phyloP scores from a whole-genome alignment of 2,888 invertebrate species.

The Cerastis leucographa region DNA sequence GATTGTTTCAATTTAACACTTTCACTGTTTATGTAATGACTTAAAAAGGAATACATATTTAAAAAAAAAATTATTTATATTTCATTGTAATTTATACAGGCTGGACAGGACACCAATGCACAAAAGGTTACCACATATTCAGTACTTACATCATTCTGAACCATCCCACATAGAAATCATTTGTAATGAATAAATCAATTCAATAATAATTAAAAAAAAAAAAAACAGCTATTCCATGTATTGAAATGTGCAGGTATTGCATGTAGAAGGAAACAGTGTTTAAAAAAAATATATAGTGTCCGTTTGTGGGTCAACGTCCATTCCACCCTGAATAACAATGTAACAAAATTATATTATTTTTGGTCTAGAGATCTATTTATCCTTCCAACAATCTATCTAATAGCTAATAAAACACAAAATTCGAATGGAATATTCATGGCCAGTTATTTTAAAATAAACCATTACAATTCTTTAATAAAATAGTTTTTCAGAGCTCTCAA shows the following conservation, averaged over 20 bases:
- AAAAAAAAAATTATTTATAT: not conserved
- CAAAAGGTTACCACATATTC: not conserved
- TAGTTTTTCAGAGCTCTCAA: not conserved
- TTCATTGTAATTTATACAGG: conserved; percentile 7
- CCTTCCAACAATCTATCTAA: not conserved
- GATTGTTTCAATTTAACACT: conserved; percentile 27
- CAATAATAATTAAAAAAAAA: no score
- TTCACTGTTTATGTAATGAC: not conserved
- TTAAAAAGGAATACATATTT: not conserved
- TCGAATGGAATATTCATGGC: conserved; percentile 36
- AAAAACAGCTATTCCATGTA: not conserved
- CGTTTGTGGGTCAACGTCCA: not conserved
- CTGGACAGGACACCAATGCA: not conserved
- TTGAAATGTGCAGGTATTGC: no score
- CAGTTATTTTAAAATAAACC: conserved; percentile 11
- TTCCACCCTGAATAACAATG: not conserved
- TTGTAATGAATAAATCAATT: no score
- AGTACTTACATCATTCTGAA: not conserved
- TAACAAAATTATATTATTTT: conserved; percentile 16
- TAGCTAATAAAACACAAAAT: conserved; percentile 6
- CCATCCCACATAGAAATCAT: not conserved
- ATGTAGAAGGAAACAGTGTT: no score
- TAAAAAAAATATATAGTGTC: not conserved
- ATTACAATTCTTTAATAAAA: not conserved
- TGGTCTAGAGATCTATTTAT: conserved; percentile 28